phyloP scores from a whole-genome alignment of 2,888 invertebrate species.

The Halocaridina rubra region DNA sequence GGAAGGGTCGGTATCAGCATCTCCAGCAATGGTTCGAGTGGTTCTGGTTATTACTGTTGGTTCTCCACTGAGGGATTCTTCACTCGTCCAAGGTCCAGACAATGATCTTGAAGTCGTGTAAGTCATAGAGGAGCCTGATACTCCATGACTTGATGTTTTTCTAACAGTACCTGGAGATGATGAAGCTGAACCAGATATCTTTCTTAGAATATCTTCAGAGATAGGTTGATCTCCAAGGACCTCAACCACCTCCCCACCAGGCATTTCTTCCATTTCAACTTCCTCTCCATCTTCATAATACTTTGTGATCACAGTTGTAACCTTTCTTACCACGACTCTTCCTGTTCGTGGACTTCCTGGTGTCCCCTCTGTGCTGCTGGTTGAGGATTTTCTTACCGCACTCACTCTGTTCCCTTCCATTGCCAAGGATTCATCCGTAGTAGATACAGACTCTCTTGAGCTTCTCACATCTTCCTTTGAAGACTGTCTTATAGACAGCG shows the following conservation, averaged over 20 bases:
- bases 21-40: conserved; percentile 33
- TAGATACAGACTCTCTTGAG: conserved; percentile 43
- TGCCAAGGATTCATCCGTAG: conserved; percentile 6
- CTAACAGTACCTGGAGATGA: conserved; percentile 42
- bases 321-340: conserved; percentile 61
- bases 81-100: conserved; percentile 52
- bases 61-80: conserved; percentile 52
- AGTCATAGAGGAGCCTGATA: conserved; percentile 29
- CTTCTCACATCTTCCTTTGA: conserved; percentile 37
- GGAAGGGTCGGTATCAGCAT: conserved; percentile 47
- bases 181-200: conserved; percentile 59
- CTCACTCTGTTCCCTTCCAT: conserved; percentile 26
- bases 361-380: conserved; percentile 53
- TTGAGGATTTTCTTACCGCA: conserved; percentile 51
- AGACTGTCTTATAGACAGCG: not conserved
- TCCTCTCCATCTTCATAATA: conserved; percentile 63
- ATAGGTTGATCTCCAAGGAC: conserved; percentile 59
- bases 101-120: conserved; percentile 19
- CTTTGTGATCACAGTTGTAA: conserved; percentile 62
- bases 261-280: conserved; percentile 61
- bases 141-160: conserved; percentile 27
- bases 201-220: conserved; percentile 57
- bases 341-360: conserved; percentile 63
- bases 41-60: conserved; percentile 52
- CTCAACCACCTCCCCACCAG: conserved; percentile 61